Base-by-base conservation (phyloP, 35 echinoderm and acorn worm species). In the Strongylocentrotus purpuratus region DNA sequence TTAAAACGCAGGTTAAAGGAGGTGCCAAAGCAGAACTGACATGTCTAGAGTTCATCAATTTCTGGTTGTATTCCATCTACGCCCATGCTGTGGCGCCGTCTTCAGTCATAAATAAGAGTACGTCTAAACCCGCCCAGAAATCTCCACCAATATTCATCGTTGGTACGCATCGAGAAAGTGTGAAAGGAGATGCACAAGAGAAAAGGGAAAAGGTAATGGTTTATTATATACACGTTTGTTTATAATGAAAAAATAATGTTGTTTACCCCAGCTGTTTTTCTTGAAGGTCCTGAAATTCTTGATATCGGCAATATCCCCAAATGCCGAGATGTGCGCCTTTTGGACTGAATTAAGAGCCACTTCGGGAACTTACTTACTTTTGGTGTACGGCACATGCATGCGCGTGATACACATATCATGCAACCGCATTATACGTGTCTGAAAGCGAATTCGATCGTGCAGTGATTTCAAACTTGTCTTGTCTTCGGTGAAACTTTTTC, bases 71-170 rank as follows among this genome's bases (percentile, higher is more conserved):
- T 33, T 91, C 88, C 32, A 91, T 91, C 88, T 91, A 45, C 32
- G 88, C 88, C 45, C 88, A 91, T 91, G 88, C 88, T 91, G 88
- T 91, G 33, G 88, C 88, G 32, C 88, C 95, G 3, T 96, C 94
- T 88, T 41, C 70, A 48, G 85, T 86, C 15, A 94, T 41, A 15
- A 94, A 94, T 41, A 47, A 94, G 32, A 90, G 46, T 33, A 86
- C 89, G 28, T 86, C 52, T 61, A 96, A 55, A 33, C 31, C 85
- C 32, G 48, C 46, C 32, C 96, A 97, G 94, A 88, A 88, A 45
- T 97, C 96, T 28, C 96, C 96, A 45, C 96, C 96, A 88, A 94
- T 97, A 32, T 97, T 97, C 33, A 94, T 97, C 32, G 92, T 95
- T 61, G 96, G 96, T 9, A 97, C 96, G 14, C 96, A 97, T 58